These are phyloP conservation scores for Stegostoma tigrinum DNA, from an alignment of 2,113 vertebrate species.

Conservation along the genomic window DNA sequence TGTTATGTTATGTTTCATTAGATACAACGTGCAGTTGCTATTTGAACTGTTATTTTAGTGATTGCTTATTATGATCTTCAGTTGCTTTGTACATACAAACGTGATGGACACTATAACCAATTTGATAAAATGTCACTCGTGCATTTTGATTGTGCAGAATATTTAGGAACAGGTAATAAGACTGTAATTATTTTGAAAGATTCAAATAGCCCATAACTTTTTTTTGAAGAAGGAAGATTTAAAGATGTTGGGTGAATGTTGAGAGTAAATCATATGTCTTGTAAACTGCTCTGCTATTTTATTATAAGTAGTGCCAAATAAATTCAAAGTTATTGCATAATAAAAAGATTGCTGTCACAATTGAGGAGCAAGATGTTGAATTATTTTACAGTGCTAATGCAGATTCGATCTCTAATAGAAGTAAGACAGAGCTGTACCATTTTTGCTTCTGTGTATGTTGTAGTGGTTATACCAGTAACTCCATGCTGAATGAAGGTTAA, in stretches of 20 bases:
- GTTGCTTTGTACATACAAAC: background rate
- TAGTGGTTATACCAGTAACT: background rate
- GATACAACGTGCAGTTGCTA: background rate
- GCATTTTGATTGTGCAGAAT: background rate
- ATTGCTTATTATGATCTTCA: background rate
- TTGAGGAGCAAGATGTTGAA: background rate
- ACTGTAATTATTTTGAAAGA: background rate
- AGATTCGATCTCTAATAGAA: background rate
- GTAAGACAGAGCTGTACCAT: background rate
- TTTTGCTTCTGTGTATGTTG: background rate
- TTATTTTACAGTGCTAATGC: background rate
- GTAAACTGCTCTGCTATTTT: background rate
- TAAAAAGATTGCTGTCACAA: background rate
- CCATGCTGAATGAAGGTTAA: background rate
- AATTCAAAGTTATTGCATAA: background rate
- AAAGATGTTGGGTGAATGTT: background rate
- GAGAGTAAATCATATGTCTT: background rate
- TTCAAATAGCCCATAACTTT: background rate
- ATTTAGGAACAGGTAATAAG: background rate
- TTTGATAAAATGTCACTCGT: background rate
- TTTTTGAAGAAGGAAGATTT: background rate
- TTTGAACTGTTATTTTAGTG: background rate
- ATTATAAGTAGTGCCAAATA: background rate
- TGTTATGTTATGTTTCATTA: background rate
- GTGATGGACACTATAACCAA: background rate